A percentile compares a stretch with the other conserved stretches of the same genome.
Conservation (phyloP, 2,888 invertebrate species). For the Meliscaeva auricollis region DNA sequence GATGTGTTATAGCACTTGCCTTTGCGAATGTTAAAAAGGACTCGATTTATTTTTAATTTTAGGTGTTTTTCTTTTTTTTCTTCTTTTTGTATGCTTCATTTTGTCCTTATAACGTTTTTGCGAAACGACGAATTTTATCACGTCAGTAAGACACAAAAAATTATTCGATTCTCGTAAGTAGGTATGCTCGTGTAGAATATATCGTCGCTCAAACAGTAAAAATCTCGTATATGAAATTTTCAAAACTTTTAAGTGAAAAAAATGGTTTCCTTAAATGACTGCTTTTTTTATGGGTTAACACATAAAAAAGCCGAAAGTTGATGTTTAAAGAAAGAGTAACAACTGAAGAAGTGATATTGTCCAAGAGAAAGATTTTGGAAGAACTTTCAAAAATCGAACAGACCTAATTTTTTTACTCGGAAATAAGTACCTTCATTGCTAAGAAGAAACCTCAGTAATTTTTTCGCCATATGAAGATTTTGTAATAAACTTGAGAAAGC, state of each 20-base stretch:
- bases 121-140: conserved; percentile 64
- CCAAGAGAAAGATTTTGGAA: no score
- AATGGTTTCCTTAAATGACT: no score
- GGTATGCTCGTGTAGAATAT: background rate
- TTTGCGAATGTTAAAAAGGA: conserved; percentile 58
- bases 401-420: no score
- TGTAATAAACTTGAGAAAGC: no score
- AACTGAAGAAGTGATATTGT: no score
- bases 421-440: no score
- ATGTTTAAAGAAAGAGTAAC: no score
- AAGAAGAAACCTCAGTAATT: no score
- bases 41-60: conserved; percentile 28
- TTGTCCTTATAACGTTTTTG: background rate
- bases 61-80: conserved; percentile 7
- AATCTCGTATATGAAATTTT: background rate
- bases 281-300: no score
- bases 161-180: conserved; percentile 33
- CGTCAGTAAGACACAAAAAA: conserved; percentile 66
- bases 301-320: no score
- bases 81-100: background rate
- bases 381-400: no score
- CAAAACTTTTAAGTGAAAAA: background rate
- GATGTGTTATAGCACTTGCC: conserved; percentile 48
- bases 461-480: no score
- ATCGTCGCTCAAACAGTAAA: background rate